Conservation (phyloP, 1,140 invertebrate genomes). For the Whitmania pigra region DNA sequence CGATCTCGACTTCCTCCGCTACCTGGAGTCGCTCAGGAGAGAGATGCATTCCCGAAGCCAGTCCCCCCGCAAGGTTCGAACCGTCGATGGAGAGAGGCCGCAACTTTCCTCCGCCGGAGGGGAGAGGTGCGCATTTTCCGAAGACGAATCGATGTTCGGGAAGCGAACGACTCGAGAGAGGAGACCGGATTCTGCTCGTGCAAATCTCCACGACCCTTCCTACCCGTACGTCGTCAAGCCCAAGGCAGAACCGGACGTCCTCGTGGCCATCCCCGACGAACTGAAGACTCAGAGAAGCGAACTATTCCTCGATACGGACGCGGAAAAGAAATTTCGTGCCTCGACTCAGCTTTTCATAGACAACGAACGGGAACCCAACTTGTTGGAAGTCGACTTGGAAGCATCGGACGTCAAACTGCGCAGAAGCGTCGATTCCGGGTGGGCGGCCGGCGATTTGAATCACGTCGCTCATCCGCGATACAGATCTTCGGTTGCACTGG, state of each 20-base stretch:
- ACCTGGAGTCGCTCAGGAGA: constrained; percentile 49
- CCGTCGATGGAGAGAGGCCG: neutral
- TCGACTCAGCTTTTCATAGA: neutral
- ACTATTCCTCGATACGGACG: neutral
- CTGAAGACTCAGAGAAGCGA: neutral
- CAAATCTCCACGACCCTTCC: neutral
- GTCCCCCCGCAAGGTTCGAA: neutral
- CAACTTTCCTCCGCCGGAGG: neutral
- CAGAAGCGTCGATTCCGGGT: neutral
- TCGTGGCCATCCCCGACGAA: neutral
- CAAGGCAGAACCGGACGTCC: neutral
- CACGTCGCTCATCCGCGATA: neutral
- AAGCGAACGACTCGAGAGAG: neutral
- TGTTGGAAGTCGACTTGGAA: neutral
- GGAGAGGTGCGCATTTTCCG: neutral
- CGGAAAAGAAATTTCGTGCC: constrained; percentile 8
- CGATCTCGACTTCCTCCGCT: constrained; percentile 73
- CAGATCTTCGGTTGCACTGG: neutral
- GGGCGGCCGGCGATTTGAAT: neutral
- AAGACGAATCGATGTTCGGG: neutral
- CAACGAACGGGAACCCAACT: neutral
- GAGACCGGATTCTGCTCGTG: neutral
- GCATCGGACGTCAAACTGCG: neutral
- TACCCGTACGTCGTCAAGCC: neutral
- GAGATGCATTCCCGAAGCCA: neutral